phyloP scores from a whole-genome alignment of 2,888 invertebrate genomes.

The Drosophila robusta region DNA sequence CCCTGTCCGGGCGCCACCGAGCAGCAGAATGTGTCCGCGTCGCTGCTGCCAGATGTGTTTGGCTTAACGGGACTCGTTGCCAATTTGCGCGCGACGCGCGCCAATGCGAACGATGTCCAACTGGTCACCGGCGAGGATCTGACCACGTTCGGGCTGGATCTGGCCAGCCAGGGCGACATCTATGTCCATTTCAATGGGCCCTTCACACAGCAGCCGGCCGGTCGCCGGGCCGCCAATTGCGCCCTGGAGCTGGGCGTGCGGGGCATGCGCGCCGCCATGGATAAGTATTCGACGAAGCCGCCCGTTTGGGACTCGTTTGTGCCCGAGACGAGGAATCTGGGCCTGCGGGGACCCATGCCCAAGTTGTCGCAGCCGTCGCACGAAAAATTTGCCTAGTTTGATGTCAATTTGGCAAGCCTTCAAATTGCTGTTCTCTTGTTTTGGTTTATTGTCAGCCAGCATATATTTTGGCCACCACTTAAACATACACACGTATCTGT shows the following conservation, averaged over 20 bases:
- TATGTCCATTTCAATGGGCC: constrained; percentile 72
- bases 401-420: constrained; percentile 37
- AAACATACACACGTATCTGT: not conserved
- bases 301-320: constrained; percentile 65
- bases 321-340: constrained; percentile 59
- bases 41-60: constrained; percentile 34
- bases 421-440: constrained; percentile 46
- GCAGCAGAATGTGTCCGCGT: not conserved
- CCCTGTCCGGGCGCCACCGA: not conserved
- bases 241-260: constrained; percentile 70
- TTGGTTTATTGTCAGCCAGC: constrained; percentile 24
- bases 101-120: constrained; percentile 16
- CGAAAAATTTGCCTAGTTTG: constrained; percentile 25
- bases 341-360: constrained; percentile 32
- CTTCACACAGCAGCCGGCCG: constrained; percentile 58
- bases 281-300: constrained; percentile 35
- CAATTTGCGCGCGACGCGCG: constrained; percentile 32
- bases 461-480: constrained; percentile 16
- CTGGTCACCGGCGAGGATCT: constrained; percentile 61
- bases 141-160: constrained; percentile 60
- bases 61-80: constrained; percentile 46
- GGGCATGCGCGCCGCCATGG: constrained; percentile 61
- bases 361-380: constrained; percentile 20
- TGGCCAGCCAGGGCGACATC: constrained; percentile 65
- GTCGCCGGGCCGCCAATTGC: constrained; percentile 46